Percentiles rank a stretch among this genome's conserved stretches.
phyloP scores from a whole-genome alignment of 2,113 vertebrate genomes.

The Barnardius zonarius region DNA sequence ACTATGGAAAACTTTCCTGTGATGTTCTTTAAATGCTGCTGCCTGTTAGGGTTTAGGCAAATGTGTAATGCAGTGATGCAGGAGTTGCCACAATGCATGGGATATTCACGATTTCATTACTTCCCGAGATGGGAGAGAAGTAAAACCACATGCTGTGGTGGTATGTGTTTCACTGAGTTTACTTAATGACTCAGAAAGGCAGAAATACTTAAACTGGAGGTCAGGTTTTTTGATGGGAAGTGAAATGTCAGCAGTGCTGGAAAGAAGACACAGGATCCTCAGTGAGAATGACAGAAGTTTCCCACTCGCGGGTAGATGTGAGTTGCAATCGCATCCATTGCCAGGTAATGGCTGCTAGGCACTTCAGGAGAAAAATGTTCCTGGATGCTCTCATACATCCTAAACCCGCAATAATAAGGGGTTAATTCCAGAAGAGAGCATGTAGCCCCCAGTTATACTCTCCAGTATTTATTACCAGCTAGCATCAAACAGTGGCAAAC shows the following conservation, averaged over 20 bases:
- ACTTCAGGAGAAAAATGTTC: background rate
- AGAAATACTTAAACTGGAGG: background rate
- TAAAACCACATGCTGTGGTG: background rate
- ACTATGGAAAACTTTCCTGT: background rate
- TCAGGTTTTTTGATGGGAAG: background rate
- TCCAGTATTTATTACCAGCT: slow-evolving; percentile 14
- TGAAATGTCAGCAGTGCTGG: background rate
- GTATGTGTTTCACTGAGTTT: background rate
- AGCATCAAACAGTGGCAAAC: slow-evolving; percentile 12
- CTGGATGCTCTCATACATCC: background rate
- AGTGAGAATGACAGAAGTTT: background rate
- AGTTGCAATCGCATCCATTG: background rate
- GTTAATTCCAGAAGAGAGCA: slow-evolving; percentile 18
- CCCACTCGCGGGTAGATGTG: rapidly evolving
- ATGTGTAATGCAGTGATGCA: background rate
- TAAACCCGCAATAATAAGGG: background rate
- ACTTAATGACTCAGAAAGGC: background rate
- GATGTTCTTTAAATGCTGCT: background rate
- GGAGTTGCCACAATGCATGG: background rate
- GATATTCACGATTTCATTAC: background rate
- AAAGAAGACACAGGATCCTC: background rate
- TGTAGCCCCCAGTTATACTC: background rate
- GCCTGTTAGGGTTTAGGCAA: background rate
- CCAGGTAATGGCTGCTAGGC: background rate
- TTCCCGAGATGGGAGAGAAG: background rate